These are phyloP conservation scores for Nycticryphes semicollaris DNA, from an alignment of 2,113 vertebrate species.

Conservation along the genomic window DNA sequence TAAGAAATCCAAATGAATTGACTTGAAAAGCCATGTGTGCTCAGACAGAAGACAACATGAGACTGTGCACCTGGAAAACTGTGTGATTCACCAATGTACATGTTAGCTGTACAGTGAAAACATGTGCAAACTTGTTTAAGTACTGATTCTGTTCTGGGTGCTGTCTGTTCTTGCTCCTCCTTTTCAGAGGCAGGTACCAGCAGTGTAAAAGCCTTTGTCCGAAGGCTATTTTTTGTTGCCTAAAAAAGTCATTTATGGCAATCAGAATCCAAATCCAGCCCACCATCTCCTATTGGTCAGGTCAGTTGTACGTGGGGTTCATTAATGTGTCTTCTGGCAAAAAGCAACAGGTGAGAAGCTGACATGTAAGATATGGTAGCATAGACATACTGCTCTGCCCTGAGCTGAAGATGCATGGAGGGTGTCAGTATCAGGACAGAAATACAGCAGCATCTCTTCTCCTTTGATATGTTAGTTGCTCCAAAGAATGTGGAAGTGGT, in stretches of 20 bases:
- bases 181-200: background rate
- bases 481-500: constrained; percentile 14
- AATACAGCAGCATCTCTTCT: background rate
- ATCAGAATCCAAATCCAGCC: background rate
- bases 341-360: background rate
- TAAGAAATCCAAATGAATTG: background rate
- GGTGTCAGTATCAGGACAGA: background rate
- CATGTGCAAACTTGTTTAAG: background rate
- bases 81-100: background rate
- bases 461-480: background rate
- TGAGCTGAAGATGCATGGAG: background rate
- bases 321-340: background rate
- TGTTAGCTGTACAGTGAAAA: background rate
- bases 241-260: background rate
- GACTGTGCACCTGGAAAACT: background rate
- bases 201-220: background rate
- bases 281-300: background rate
- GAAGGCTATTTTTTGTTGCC: background rate
- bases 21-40: background rate
- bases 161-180: background rate
- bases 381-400: background rate
- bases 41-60: background rate
- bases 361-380: background rate
- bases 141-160: background rate
- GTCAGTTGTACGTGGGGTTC: background rate